Evolutionary conservation across 1,140 invertebrate genomes (phyloP).

Genomic region (Dinoponera quadriceps): DNA sequence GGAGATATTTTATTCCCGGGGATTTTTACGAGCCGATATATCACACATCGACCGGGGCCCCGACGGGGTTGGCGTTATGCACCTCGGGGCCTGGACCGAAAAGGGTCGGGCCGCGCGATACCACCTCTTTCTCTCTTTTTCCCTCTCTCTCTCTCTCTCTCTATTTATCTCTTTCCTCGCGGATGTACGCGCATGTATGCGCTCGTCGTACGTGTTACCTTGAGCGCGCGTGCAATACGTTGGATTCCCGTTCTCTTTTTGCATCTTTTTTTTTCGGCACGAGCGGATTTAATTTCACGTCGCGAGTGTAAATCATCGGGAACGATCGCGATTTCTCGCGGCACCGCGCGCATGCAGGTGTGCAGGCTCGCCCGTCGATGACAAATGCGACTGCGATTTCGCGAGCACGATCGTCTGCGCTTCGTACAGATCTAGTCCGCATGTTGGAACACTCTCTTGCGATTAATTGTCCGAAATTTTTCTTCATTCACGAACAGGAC

Average conservation of each 20-base stretch:
- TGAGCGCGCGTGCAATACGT: neutral
- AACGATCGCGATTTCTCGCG: neutral
- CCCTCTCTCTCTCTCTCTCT: constrained; percentile 13
- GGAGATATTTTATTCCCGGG: constrained; percentile 84
- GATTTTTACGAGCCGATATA: constrained; percentile 86
- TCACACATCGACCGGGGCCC: constrained; percentile 82
- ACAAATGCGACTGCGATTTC: too few species aligned
- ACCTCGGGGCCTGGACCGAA: constrained; percentile 68
- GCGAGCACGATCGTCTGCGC: too few species aligned
- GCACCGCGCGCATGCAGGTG: neutral
- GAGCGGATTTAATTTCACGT: constrained; percentile 22
- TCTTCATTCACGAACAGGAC: too few species aligned
- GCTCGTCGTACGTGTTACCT: constrained; percentile 16
- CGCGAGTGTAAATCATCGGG: neutral
- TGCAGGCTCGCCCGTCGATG: too few species aligned
- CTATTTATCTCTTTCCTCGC: constrained; percentile 9
- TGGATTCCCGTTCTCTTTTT: constrained; percentile 19
- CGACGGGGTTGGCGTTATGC: constrained; percentile 78
- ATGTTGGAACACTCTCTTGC: too few species aligned
- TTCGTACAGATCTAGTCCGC: too few species aligned
- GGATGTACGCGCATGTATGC: neutral
- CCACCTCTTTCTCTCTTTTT: constrained; percentile 9
- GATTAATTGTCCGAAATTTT: too few species aligned
- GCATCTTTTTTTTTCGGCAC: too few species aligned
- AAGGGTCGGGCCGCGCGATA: constrained; percentile 69